Base-by-base conservation (phyloP, 37 sponge, comb jelly and placozoan genomes). In the Spongilla lacustris region DNA sequence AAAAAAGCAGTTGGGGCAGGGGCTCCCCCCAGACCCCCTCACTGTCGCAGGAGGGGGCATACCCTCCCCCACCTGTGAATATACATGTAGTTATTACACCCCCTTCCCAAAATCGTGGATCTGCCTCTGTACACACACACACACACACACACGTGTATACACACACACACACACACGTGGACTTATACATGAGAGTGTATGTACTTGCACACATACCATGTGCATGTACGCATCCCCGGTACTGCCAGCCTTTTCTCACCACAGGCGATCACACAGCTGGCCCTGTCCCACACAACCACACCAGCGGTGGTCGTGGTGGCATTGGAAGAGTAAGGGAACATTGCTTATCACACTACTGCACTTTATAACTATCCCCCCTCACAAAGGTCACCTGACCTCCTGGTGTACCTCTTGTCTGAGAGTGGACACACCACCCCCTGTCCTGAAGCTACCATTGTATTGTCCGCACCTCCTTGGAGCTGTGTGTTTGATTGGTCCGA, bases 401-500 rank as follows among this genome's bases (percentile, higher is more conserved):
- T 76, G 36, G 37, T 49, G 28, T 89, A 66, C 14, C 29, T 27
- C 10, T 36, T 90, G 38, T 75, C 83, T 5, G 33, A 69, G 71
- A 84, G 79, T 49, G 91, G 82, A 38, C 41, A 80, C 23, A 19
- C 70, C 50, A 29, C 50, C 10, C 71, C 66, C 26, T 83, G 74
- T 32, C 29, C 26, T 31, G 73, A 21, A 2, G 67, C 48, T 1
- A 66, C 13, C 0, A 21, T 78, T 41, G n/a, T 21, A 11, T 36
- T 87, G 67, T 29, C 78, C 21, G 58, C 70, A 0, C 32, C 71
- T 11, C 82, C 82, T 9, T 86, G 83, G 88, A 77, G 73, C 68
- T 48, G 75, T 50, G 79, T 38, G 1, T 83, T 87, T 77, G 88
- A 91, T 80, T 81, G 83, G 68, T 78, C 83, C 19, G 74, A 86